Percentiles rank a stretch among this genome's conserved stretches.
phyloP scores from a whole-genome alignment of 2,888 invertebrate genomes.

The Caradrina clavipalpis region DNA sequence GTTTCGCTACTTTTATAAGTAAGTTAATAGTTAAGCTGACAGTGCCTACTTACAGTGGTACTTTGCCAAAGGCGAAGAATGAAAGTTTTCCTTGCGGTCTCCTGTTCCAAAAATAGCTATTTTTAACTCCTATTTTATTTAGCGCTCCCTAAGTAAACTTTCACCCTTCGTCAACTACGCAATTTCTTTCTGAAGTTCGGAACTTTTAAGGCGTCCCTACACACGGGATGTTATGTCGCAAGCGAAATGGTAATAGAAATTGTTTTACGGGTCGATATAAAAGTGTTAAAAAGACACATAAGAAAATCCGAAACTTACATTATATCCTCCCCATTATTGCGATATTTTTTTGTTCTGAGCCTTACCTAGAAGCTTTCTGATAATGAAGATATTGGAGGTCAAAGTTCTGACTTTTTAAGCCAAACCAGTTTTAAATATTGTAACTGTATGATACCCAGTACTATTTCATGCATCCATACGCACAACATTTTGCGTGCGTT shows the following conservation, averaged over 20 bases:
- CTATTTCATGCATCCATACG: too few relatives aligned
- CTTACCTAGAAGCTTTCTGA: too few relatives aligned
- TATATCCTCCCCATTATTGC: too few relatives aligned
- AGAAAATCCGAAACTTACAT: too few relatives aligned
- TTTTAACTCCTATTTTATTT: constrained; percentile 5
- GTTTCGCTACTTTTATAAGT: constrained; percentile 25
- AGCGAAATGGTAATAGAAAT: not conserved
- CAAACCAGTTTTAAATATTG: too few relatives aligned
- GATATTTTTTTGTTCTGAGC: too few relatives aligned
- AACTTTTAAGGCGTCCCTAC: constrained; percentile 1
- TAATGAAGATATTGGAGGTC: too few relatives aligned
- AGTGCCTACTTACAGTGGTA: not conserved
- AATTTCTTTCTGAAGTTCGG: not conserved
- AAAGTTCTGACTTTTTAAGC: too few relatives aligned
- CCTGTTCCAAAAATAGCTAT: constrained; percentile 13
- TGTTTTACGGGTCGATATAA: too few relatives aligned
- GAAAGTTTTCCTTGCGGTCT: constrained; percentile 8
- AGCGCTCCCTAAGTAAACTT: constrained; percentile 2
- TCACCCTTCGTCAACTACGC: not conserved
- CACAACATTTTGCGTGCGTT: too few relatives aligned
- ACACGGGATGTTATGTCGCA: not conserved
- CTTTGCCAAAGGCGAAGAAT: constrained; percentile 7
- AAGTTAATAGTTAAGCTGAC: constrained; percentile 12
- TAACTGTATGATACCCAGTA: too few relatives aligned
- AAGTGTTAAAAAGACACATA: too few relatives aligned